These are phyloP conservation scores for Mya arenaria DNA, from an alignment of 1,140 invertebrate species.

Conservation along the genomic window DNA sequence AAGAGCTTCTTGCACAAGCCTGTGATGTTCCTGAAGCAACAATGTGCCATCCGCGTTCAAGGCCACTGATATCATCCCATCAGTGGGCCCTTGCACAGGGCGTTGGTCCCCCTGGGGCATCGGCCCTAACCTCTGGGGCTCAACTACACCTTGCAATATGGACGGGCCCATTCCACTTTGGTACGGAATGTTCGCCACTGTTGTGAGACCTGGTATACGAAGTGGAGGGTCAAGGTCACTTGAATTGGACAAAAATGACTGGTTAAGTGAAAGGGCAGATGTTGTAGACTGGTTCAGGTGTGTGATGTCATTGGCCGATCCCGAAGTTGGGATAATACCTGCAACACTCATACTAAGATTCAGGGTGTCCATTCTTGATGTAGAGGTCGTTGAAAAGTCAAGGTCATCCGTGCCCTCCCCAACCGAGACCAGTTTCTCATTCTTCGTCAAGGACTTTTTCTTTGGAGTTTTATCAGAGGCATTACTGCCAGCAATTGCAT, in stretches of 20 bases:
- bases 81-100: too few species aligned
- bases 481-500: slow-evolving; percentile 12
- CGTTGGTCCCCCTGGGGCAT: slow-evolving; percentile 16
- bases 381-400: background rate
- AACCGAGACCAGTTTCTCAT: background rate
- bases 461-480: background rate
- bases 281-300: background rate
- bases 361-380: slow-evolving; percentile 16
- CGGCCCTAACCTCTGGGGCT: slow-evolving; percentile 3
- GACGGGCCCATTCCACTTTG: background rate
- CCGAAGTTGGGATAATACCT: slow-evolving; percentile 28
- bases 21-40: slow-evolving; percentile 24
- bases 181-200: background rate
- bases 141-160: too few species aligned
- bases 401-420: background rate
- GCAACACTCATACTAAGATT: slow-evolving; percentile 50
- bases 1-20: slow-evolving; percentile 35
- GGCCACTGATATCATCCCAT: background rate
- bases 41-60: background rate
- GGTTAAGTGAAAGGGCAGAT: background rate
- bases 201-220: background rate
- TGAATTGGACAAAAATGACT: background rate
- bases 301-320: background rate
- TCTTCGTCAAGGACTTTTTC: background rate
- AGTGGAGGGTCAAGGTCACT: background rate